phyloP scores from a whole-genome alignment of 2,888 invertebrate species.

The Pardosa pseudoannulata region DNA sequence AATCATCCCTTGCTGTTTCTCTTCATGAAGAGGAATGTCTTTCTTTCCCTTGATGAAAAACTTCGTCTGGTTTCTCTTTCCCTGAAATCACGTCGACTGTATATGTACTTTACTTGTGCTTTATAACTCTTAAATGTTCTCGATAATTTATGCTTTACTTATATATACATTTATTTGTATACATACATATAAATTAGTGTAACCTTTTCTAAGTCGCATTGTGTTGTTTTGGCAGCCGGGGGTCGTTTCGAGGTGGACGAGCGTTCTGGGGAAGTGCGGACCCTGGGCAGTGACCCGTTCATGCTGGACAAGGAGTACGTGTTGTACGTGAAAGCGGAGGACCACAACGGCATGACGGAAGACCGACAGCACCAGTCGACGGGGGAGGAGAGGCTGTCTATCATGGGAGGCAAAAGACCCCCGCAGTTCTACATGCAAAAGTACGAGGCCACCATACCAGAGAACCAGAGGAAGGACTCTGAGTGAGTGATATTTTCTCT shows the following conservation, averaged over 20 bases:
- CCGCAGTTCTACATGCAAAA: constrained; percentile 98
- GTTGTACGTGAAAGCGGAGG: constrained; percentile 95
- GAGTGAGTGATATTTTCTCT: constrained; percentile 85
- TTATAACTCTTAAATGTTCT: too few species aligned
- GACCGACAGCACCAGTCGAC: constrained; percentile 93
- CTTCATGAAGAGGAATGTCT: constrained; percentile 26
- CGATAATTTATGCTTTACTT: too few species aligned
- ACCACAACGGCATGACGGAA: constrained; percentile 94
- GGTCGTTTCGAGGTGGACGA: constrained; percentile 91
- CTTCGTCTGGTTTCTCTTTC: constrained; percentile 31
- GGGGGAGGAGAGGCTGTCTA: constrained; percentile 92
- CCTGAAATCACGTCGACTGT: constrained; percentile 19
- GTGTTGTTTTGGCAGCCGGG: constrained; percentile 80
- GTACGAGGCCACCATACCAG: constrained; percentile 96
- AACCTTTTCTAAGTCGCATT: too few species aligned
- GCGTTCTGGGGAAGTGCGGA: constrained; percentile 93
- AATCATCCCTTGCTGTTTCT: constrained; percentile 38
- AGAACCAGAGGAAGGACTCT: constrained; percentile 97
- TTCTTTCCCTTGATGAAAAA: constrained; percentile 28
- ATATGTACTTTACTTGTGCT: too few species aligned
- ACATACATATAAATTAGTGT: too few species aligned
- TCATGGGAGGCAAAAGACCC: constrained; percentile 97
- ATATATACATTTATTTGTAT: too few species aligned
- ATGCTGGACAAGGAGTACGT: constrained; percentile 98
- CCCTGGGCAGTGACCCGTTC: constrained; percentile 92